Percentiles rank a stretch among this genome's conserved stretches.
phyloP scores from a whole-genome alignment of 2,888 invertebrate genomes.

The Morinoia aosen region DNA sequence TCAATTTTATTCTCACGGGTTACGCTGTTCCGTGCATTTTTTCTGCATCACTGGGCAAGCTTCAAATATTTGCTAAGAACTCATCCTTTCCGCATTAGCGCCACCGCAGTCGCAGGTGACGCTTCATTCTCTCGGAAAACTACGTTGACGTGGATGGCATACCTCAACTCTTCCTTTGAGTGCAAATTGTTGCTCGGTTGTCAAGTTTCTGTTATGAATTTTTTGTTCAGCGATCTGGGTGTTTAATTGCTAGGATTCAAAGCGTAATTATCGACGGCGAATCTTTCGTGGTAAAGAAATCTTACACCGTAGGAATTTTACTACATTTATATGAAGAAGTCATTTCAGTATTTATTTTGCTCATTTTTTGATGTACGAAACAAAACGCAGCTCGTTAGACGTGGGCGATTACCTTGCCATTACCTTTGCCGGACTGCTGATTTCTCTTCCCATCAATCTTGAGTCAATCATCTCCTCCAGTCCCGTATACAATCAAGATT shows the following conservation, averaged over 20 bases:
- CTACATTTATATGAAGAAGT: background rate
- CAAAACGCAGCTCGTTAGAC: background rate
- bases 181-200: background rate
- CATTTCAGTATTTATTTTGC: background rate
- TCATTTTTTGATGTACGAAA: background rate
- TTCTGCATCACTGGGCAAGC: slow-evolving; percentile 40
- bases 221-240: background rate
- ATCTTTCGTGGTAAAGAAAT: background rate
- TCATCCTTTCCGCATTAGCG: slow-evolving; percentile 4
- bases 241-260: background rate
- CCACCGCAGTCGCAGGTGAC: slow-evolving; percentile 31
- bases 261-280: background rate
- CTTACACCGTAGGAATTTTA: background rate
- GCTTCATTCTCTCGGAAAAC: background rate
- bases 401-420: background rate
- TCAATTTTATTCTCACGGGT: slow-evolving; percentile 28
- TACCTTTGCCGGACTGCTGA: background rate
- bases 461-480: background rate
- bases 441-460: background rate
- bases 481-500: slow-evolving; percentile 13
- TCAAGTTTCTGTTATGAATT: background rate
- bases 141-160: background rate
- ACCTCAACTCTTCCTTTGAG: background rate
- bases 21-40: background rate
- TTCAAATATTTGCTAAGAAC: slow-evolving; percentile 34